These are phyloP conservation scores for Pocota personata DNA, from an alignment of 2,888 invertebrate species.

Conservation along the genomic window DNA sequence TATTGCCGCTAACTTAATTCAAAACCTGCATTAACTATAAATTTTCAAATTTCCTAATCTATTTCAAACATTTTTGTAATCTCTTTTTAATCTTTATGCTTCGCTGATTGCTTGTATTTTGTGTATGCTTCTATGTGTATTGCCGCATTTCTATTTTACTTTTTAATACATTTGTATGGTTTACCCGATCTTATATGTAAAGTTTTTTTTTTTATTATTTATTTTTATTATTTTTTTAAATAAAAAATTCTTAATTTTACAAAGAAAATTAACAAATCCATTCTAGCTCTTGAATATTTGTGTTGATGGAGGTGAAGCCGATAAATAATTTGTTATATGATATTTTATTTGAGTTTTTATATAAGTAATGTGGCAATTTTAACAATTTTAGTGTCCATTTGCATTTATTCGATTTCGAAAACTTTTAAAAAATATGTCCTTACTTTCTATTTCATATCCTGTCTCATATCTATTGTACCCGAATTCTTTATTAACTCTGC, in stretches of 20 bases:
- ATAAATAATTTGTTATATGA: too few species aligned
- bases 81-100: conserved; percentile 34
- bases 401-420: too few species aligned
- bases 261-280: background rate
- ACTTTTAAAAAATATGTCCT: too few species aligned
- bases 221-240: background rate
- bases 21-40: conserved; percentile 4
- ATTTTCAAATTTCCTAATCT: background rate
- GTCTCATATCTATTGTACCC: too few species aligned
- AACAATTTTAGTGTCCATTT: too few species aligned
- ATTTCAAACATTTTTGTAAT: background rate
- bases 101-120: conserved; percentile 70
- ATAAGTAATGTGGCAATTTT: too few species aligned
- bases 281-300: conserved; percentile 42
- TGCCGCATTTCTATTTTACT: conserved; percentile 16
- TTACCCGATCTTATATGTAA: conserved; percentile 10
- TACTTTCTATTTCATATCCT: too few species aligned
- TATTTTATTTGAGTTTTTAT: too few species aligned
- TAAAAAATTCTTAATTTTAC: background rate
- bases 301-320: background rate
- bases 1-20: background rate
- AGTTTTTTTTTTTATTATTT: background rate
- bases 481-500: too few species aligned
- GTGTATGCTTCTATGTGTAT: conserved; percentile 43
- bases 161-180: conserved; percentile 25